Percentiles rank a stretch among this genome's conserved stretches.
These are phyloP conservation scores for Drosophila pruinosa DNA, from an alignment of 1,140 invertebrate species.

Conservation along the genomic window DNA sequence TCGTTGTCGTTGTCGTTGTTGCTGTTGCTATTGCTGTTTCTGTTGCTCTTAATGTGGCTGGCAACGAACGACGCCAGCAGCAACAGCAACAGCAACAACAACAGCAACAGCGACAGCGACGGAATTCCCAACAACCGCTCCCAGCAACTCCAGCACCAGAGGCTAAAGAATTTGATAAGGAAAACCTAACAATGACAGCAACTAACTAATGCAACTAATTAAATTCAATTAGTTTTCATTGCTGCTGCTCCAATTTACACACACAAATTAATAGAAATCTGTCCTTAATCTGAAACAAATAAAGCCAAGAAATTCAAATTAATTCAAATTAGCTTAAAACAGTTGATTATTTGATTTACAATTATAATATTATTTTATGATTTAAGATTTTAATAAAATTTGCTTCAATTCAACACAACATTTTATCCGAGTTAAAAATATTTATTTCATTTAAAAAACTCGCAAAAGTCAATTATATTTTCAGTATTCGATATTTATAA, in stretches of 20 bases:
- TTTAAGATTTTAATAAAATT: no score
- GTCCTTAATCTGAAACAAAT: not conserved
- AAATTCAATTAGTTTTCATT: not conserved
- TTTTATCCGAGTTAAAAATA: no score
- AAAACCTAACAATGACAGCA: conserved; percentile 29
- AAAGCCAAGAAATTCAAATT: no score
- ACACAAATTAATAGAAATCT: not conserved
- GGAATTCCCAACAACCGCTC: conserved; percentile 35
- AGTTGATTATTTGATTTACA: no score
- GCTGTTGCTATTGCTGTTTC: conserved; percentile 21
- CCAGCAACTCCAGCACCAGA: conserved; percentile 18
- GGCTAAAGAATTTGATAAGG: conserved; percentile 60
- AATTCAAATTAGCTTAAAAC: no score
- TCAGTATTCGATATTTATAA: no score
- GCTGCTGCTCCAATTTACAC: not conserved
- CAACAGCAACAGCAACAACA: conserved; percentile 5
- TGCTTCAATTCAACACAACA: no score
- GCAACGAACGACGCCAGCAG: conserved; percentile 33
- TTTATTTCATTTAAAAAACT: no score
- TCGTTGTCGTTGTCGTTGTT: conserved; percentile 4
- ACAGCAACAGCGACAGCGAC: no score
- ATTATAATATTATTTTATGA: no score
- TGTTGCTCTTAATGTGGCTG: conserved; percentile 29
- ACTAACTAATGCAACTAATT: conserved; percentile 22
- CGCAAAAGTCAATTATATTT: no score